Base-by-base conservation (phyloP, 1,140 invertebrate genomes). In the Tachypleus tridentatus region DNA sequence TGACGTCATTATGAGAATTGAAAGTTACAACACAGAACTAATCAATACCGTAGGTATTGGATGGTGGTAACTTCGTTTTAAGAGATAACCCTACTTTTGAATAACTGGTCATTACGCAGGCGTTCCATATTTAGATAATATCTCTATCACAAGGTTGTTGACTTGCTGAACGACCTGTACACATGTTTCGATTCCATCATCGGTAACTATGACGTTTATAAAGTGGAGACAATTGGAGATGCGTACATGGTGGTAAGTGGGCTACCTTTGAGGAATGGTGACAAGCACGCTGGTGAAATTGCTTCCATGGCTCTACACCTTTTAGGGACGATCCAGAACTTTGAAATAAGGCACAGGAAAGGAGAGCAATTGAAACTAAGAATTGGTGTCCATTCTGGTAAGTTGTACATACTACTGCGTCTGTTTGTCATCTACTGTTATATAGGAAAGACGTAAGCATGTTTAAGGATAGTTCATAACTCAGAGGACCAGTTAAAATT, bases 221-320 rank as follows among this genome's bases (percentile, higher is more conserved):
- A 97, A 80, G 92, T 94, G 57, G 93, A 97, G 79, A 97, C 94
- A 29, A 29, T 29, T 29, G 29, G 29, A 29, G 78, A 81, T 71
- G 78, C 77, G 5, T 76, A 77, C 68, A 77, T 77, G 76, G 77
- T 79, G 3, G 87, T 88, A 29, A 89, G 86, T 49, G 95, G 95
- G 10, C 80, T 98, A 53, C 95, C 95, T 3, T 84, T 95, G 59
- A 84, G 86, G 72, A 97, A 97, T 78, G 89, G 86, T 53, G 85
- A 92, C 72, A 82, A 83, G 63, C 94, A 98, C 78, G 93, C 93
- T 0, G 92, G 91, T 48, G 93, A 97, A 80, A 95, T 98, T 67
- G 93, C 94, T 3, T 95, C 91, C 0, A 96, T 98, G 93, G 88
- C 94, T 3, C 79, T 98, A 60, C 90, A 96, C 70, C 79, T 98